Percentiles rank a stretch among this genome's conserved stretches.
Evolutionary conservation across 2,888 invertebrate genomes (phyloP).

Genomic region (Stenurella melanura): DNA sequence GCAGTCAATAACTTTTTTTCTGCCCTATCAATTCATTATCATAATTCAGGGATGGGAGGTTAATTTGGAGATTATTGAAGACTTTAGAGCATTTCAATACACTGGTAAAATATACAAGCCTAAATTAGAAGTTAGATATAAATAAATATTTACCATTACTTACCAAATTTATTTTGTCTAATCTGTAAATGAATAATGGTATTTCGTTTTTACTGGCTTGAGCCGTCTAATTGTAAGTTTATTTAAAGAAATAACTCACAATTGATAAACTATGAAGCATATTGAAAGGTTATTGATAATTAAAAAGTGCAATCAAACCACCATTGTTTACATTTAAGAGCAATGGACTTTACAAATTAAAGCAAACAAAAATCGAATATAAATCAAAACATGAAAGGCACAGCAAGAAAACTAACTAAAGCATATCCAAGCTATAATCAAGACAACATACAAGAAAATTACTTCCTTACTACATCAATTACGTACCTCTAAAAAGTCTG

Average conservation of each 20-base stretch:
- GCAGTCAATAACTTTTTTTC: too few species aligned
- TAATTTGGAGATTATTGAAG: too few species aligned
- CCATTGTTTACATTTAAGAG: neutral
- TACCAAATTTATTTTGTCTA: too few species aligned
- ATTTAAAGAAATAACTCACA: neutral
- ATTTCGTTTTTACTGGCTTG: too few species aligned
- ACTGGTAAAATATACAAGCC: too few species aligned
- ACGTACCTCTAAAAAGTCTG: constrained; percentile 53
- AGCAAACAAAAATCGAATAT: neutral
- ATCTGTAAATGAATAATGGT: too few species aligned
- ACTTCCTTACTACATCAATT: constrained; percentile 33
- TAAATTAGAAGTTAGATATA: too few species aligned
- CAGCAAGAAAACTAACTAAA: constrained; percentile 4
- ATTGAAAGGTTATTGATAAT: neutral
- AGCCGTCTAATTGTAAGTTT: neutral
- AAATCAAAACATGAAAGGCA: constrained; percentile 7
- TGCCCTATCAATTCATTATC: too few species aligned
- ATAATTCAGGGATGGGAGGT: too few species aligned
- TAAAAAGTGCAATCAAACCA: neutral
- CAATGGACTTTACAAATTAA: neutral
- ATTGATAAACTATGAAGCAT: neutral
- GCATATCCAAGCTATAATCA: constrained; percentile 11
- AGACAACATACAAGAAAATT: constrained; percentile 16
- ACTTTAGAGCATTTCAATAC: too few species aligned
- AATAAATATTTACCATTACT: too few species aligned